These are phyloP conservation scores for Cherax quadricarinatus DNA, from an alignment of 1,140 invertebrate genomes.

Conservation along the genomic window DNA sequence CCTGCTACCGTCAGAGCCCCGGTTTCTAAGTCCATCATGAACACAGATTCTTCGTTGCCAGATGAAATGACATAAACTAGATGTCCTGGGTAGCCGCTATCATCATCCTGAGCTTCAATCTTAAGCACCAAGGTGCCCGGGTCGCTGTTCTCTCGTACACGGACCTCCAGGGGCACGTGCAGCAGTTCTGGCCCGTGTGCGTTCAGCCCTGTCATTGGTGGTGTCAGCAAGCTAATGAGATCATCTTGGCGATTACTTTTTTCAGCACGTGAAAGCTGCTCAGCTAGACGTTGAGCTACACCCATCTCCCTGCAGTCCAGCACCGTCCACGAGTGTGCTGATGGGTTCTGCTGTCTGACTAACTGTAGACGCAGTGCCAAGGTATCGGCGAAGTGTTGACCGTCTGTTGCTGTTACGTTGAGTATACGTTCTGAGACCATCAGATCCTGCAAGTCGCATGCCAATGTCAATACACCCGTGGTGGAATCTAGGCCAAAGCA, in stretches of 20 bases:
- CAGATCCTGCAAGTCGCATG: conserved; percentile 86
- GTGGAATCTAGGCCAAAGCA: conserved; percentile 91
- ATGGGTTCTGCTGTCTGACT: conserved; percentile 79
- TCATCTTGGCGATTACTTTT: conserved; percentile 84
- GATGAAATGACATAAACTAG: conserved; percentile 90
- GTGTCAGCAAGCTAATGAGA: conserved; percentile 82
- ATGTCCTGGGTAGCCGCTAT: conserved; percentile 94
- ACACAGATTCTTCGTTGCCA: conserved; percentile 92
- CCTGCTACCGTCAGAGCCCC: conserved; percentile 91
- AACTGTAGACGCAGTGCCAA: conserved; percentile 82
- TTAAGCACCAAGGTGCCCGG: conserved; percentile 86
- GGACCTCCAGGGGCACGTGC: conserved; percentile 83
- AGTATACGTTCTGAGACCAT: conserved; percentile 84
- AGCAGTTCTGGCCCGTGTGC: conserved; percentile 88
- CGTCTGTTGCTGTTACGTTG: conserved; percentile 94
- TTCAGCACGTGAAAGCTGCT: conserved; percentile 87
- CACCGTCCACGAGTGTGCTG: conserved; percentile 63
- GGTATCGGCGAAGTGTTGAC: conserved; percentile 91
- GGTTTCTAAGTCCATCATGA: conserved; percentile 89
- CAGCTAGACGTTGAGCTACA: conserved; percentile 86
- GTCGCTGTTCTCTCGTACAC: conserved; percentile 91
- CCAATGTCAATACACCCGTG: conserved; percentile 83
- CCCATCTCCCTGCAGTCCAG: conserved; percentile 92
- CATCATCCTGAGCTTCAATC: conserved; percentile 88
- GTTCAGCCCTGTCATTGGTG: conserved; percentile 89